Evolutionary conservation across 2,888 invertebrate species (phyloP), one percentile per base, ranked within the genome.

Genomic region (Trichacis sp.): DNA sequence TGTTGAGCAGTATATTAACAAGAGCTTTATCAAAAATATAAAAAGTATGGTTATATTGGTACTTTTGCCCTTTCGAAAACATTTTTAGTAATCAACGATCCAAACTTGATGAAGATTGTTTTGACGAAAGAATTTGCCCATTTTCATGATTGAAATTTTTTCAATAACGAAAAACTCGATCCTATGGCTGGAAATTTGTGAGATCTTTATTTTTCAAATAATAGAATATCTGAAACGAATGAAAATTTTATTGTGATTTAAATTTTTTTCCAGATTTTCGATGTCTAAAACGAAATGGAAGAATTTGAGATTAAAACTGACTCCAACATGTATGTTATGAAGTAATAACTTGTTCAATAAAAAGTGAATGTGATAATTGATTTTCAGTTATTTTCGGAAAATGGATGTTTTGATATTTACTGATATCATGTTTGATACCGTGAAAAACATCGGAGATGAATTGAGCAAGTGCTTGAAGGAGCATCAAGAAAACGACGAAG

Each of bases 111-210:
- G 19, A 73, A 70, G 52, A 43, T 56, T 5, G 52, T 80, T 6
- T 46, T 79, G 4, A 73, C 76, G 3, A 77, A 78, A 46, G 78
- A 79, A 49, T 81, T 80, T 47, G 8, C 36, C 0, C 64, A 75
- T 59, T 80, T 81, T 63, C 73, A 75, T 47, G 80, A 78, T 56
- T 75, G 76, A 12, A 73, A 72, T 19, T 17, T 77, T 9, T 59
- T 73, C 14, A 64, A 67, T 43, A 68, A 77, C 38, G 76, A 75
- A 43, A 48, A 73, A 18, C 17, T 70, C n/a, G 76, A 78, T 49
- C 77, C 75, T 9, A 24, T 78, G 1, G 59, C 64, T 5, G 75
- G 65, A 0, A 67, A 77, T 47, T 63, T 78, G 14, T 36, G n/a
- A n/a, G 36, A 11, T 36, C 9, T 36, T 36, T n/a, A 12, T 24